Base-by-base conservation (phyloP, 2,113 vertebrate species). In the Tupaia tana region DNA sequence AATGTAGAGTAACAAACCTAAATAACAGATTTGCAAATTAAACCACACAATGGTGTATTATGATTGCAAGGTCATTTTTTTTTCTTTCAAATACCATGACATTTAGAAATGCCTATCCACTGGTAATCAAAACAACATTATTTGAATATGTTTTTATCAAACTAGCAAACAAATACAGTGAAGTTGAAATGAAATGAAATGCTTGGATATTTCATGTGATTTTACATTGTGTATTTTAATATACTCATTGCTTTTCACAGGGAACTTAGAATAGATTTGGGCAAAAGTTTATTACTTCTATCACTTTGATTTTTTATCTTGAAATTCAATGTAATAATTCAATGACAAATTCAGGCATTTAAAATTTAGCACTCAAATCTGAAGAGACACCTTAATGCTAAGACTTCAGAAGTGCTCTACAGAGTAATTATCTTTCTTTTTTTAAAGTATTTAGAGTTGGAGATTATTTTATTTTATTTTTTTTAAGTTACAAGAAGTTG, bases 81-180 rank as follows among this genome's bases (percentile, higher is more conserved):
- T 69, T 93, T 16, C 63, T 84, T 79, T 31, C 78, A 95, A 97
- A 67, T 98, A 96, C 84, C 75, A 87, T 96, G 92, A 89, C 95
- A 97, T 98, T 98, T 98, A 80, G 97, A 93, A 96, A 95, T 61
- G 88, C 59, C 82, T 96, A 67, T 95, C 90, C 92, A 86, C 67
- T 93, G 96, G 79, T 64, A 89, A 97, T 73, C 93, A 93, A 94
- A 98, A 91, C 78, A 95, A 77, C 93, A 92, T 91, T 82, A 95
- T 77, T 81, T 93, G 74, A 92, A 59, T 84, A 88, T 92, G 71
- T 6, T 96, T 31, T 92, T 66, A 73, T 25, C 90, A 54, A 86
- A 97, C 94, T 9, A 85, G 59, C 52, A 96, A 93, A 96, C 67
- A 66, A 90, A 27, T 66, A 1, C 71, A 70, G 70, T 93, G 69